Evolutionary conservation across 2,113 vertebrate species (phyloP).

Genomic region (Scopus umbretta): DNA sequence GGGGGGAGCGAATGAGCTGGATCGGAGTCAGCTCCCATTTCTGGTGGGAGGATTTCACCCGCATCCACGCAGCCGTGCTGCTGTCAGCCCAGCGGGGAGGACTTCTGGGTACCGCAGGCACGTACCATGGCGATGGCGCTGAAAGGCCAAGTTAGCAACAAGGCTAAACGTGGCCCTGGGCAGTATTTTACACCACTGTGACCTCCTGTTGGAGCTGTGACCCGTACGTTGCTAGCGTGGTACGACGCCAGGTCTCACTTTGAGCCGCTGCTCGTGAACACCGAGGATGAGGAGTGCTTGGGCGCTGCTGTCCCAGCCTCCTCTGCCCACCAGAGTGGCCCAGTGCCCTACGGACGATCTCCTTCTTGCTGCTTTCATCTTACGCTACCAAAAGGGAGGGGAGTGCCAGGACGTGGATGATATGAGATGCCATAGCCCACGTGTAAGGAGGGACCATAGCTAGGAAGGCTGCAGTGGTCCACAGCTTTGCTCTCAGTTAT

Average conservation of each 20-base stretch:
- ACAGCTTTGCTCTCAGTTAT: background rate
- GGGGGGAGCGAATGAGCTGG: background rate
- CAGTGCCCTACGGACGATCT: background rate
- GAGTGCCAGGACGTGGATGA: background rate
- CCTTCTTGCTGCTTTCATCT: background rate
- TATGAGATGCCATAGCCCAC: rapidly evolving
- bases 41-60: background rate
- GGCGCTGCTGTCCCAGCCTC: background rate
- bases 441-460: background rate
- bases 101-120: background rate
- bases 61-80: rapidly evolving
- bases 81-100: background rate
- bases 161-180: background rate
- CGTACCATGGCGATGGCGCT: rapidly evolving
- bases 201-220: background rate
- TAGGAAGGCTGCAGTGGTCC: background rate
- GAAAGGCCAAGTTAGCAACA: background rate
- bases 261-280: background rate
- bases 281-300: background rate
- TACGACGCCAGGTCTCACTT: rapidly evolving
- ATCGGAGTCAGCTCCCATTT: rapidly evolving
- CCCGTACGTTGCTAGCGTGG: rapidly evolving
- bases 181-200: background rate
- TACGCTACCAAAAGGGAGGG: background rate
- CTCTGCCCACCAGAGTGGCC: background rate